Evolutionary conservation across 2,113 vertebrate species (phyloP), one percentile per base, ranked within the genome.

Genomic region (Urocynchramus pylzowi): DNA sequence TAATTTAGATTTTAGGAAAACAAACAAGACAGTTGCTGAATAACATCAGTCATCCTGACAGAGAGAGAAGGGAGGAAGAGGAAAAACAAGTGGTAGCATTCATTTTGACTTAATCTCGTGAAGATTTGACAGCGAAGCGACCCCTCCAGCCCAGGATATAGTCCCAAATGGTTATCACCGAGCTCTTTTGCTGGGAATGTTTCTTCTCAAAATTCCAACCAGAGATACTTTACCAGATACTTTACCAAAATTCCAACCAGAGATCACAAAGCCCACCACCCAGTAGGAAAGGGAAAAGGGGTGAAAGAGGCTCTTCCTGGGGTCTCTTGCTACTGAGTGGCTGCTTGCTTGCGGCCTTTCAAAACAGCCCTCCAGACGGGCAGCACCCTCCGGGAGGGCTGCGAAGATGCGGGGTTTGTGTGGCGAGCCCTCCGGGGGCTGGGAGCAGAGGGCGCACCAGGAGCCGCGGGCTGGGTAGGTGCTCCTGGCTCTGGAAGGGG

Each of bases 31-130:
- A 11, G 16, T 41, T 4, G 6, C 26, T 64, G 67, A 57, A 26
- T 63, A 68, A 16, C 13, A 35, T 59, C n/a, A 37, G 57, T 53
- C 63, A 53, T 53, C 28, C 44, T 73, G 59, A 54, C 53, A 64
- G 28, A 50, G 16, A 30, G 22, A 57, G 16, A 35, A 8, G 20
- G n/a, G 27, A 31, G 26, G 45, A 56, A 37, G 33, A 31, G 14
- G 31, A n/a, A 33, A 47, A 49, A 54, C 39, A 57, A 26, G 21
- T 1, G 16, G 14, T 39, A 30, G n/a, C 2, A 1, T 80, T 75
- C 56, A 45, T 0, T 0, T 21, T 61, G 45, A 26, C 26, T 45
- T 14, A 42, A 63, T 37, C 7, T 9, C 53, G 24, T 1, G 1
- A 49, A 49, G 21, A 35, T 35, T 9, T 22, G 13, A 42, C 1